Evolutionary conservation across 23 tunicate genomes (phyloP), one percentile per base, ranked within the genome.

Genomic region (Aplidium turbinatum): DNA sequence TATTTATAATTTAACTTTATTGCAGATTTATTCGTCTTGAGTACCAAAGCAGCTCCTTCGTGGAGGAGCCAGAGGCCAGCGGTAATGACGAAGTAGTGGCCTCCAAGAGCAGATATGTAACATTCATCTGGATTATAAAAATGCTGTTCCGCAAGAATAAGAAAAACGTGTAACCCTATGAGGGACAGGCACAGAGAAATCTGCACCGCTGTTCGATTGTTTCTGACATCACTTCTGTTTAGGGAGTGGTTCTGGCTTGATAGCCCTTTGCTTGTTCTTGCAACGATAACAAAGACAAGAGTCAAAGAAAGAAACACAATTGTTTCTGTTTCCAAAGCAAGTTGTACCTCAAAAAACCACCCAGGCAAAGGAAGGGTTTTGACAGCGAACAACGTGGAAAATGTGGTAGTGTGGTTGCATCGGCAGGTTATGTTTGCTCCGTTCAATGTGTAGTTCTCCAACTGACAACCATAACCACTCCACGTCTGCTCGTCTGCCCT

Each of bases 321-420:
- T 4, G 47, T 46, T n/a, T 53, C 31, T n/a, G 31, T 54, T 38
- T 79, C 76, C 26, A 79, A 18, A 33, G 54, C 42, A 0, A 66
- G 53, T 27, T 53, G 19, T 27, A 57, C 31, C 0, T 35, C 57
- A 16, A 38, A 38, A 31, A 68, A 32, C 84, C 84, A 79, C 9
- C 33, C 11, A n/a, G 84, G 84, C 23, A 68, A n/a, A 24, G 68
- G 68, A 35, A 68, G 13, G 35, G 54, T 67, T 13, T 38, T 39
- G 13, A 68, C 47, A 2, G 75, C 53, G 5, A 79, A 57, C 64
- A 79, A 53, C 3, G 57, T 63, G 22, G 84, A 54, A 55, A 79
- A 79, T 20, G 75, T 30, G 11, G 84, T 79, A n/a, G 84, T 79
- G 31, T 79, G 84, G 65, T 79, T 79, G 31, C 84, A 67, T 25